phyloP scores from a whole-genome alignment of 2,113 vertebrate genomes.

The Vanacampus margaritifer region DNA sequence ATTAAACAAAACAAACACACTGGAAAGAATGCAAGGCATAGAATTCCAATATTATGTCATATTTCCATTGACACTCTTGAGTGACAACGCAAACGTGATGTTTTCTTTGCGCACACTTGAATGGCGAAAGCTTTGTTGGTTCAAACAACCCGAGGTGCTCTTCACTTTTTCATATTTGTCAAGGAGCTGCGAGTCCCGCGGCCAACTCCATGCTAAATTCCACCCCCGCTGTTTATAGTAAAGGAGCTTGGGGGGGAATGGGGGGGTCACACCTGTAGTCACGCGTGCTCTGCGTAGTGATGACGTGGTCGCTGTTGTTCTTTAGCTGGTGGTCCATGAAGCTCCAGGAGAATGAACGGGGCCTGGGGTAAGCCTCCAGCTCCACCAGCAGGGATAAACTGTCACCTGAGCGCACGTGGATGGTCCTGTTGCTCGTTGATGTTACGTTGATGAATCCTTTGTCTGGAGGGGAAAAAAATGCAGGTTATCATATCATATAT shows the following conservation, averaged over 20 bases:
- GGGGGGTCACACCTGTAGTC: conserved; percentile 47
- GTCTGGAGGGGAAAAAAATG: conserved; percentile 64
- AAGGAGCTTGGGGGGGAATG: background rate
- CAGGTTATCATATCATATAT: background rate
- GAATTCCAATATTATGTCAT: conserved; percentile 3
- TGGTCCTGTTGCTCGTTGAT: conserved; percentile 74
- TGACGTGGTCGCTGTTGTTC: conserved; percentile 86
- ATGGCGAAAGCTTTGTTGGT: conserved; percentile 17
- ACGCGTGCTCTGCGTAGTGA: conserved; percentile 71
- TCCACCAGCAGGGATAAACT: conserved; percentile 80
- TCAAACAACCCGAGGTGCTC: background rate
- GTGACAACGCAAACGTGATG: conserved; percentile 6
- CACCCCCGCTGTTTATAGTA: background rate
- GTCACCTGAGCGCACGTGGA: conserved; percentile 86
- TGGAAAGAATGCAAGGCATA: background rate
- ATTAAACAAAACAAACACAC: conserved; percentile 6
- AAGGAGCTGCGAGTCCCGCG: conserved; percentile 10
- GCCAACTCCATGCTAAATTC: conserved; percentile 42
- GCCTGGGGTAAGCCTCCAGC: conserved; percentile 86
- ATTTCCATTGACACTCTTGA: background rate
- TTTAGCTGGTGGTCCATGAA: conserved; percentile 78
- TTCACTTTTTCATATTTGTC: conserved; percentile 23
- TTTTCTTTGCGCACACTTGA: conserved; percentile 14
- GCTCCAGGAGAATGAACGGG: conserved; percentile 77
- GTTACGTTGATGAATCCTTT: conserved; percentile 84